Evolutionary conservation across 2,888 invertebrate species (phyloP).

Genomic region (Tetanocera ferruginea): DNA sequence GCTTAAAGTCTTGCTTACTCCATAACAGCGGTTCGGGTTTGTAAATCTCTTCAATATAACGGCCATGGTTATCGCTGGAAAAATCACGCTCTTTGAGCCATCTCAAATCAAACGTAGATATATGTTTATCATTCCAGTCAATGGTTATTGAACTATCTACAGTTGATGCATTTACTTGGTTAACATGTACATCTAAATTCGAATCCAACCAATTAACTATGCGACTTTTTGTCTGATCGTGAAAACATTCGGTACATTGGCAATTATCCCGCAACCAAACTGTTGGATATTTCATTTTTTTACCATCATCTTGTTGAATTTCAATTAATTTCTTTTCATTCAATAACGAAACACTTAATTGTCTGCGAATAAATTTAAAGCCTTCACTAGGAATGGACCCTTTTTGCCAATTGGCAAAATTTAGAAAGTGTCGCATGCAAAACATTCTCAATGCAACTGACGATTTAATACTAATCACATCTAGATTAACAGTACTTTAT

Average conservation of each 20-base stretch:
- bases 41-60: constrained; percentile 72
- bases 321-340: not conserved
- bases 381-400: not conserved
- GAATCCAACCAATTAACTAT: constrained; percentile 75
- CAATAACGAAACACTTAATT: not conserved
- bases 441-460: constrained; percentile 3
- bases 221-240: constrained; percentile 74
- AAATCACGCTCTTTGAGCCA: constrained; percentile 77
- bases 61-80: constrained; percentile 68
- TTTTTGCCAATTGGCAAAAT: not conserved
- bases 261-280: constrained; percentile 84
- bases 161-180: constrained; percentile 47
- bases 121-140: constrained; percentile 77
- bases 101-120: constrained; percentile 71
- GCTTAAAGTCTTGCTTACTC: constrained; percentile 71
- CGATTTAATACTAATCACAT: too few species aligned
- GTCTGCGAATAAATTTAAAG: not conserved
- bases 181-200: constrained; percentile 70
- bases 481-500: too few species aligned
- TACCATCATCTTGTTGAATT: not conserved
- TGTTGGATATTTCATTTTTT: constrained; percentile 72
- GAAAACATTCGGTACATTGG: constrained; percentile 78
- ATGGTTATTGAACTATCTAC: constrained; percentile 58
- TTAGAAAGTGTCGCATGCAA: not conserved
- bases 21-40: constrained; percentile 72